These are phyloP conservation scores for Artemia franciscana DNA, from an alignment of 1,140 invertebrate genomes.

Conservation along the genomic window DNA sequence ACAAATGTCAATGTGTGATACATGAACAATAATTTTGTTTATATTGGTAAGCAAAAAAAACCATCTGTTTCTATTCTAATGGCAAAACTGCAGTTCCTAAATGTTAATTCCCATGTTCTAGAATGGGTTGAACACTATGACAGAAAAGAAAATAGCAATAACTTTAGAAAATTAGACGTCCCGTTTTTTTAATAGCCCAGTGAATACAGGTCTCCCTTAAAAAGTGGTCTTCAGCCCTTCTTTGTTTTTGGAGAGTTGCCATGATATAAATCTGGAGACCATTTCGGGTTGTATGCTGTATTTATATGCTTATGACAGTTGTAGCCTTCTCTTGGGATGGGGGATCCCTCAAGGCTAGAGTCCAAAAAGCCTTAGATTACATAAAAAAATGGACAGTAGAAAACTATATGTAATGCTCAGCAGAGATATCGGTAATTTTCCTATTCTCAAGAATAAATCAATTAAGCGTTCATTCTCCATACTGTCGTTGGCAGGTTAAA, in stretches of 20 bases:
- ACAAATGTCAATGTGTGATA: no score
- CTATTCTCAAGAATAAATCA: background rate
- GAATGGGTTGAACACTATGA: background rate
- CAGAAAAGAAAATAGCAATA: background rate
- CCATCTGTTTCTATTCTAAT: background rate
- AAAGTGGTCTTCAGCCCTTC: no score
- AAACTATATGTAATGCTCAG: background rate
- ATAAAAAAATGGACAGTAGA: background rate
- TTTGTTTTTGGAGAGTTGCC: no score
- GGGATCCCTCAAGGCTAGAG: no score
- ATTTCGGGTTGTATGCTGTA: background rate
- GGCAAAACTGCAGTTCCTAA: background rate
- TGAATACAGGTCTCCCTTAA: background rate
- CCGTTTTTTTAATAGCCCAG: background rate
- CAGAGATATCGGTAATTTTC: background rate
- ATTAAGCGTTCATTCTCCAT: no score
- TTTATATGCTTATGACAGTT: background rate
- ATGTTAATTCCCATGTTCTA: background rate
- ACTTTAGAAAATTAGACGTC: no score
- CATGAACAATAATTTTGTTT: no score
- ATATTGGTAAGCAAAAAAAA: no score
- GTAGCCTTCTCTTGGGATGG: no score
- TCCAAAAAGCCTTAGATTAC: no score
- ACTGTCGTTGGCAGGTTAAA: background rate
- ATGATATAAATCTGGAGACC: background rate